Evolutionary conservation across 2,888 invertebrate genomes (phyloP), one percentile per base, ranked within the genome.

Genomic region (Monopis laevigella): DNA sequence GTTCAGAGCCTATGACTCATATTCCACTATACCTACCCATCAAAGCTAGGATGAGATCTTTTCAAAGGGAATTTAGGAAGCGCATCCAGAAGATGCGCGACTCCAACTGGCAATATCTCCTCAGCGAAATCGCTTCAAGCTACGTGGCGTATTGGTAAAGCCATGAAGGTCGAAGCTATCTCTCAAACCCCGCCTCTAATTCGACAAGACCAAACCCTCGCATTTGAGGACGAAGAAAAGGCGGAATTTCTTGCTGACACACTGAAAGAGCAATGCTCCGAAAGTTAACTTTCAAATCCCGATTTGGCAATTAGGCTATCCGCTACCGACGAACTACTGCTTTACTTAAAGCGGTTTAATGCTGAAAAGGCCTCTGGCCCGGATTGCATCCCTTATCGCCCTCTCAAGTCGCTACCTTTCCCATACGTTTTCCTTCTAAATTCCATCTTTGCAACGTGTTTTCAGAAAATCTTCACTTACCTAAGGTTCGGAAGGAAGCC

Each of bases 221-320:
- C 30, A 8, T 30, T 30, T 10, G 30, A 30, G 4, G 30, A 30
- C 14, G 30, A 30, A 2, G 30, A 30, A 16, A 30, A 30, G 12
- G 30, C 30, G 12, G 30, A 30, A 13, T 4, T 5, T 12, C 14
- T 30, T 4, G 30, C 30, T 16, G 10, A 30, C 14, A 13, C 4
- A 3, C 30, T 30, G 2, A 12, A 30, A 16, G 3, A 3, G 13
- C 30, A 30, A 30, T 30, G 12, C 14, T 13, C 30, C 12, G 3
- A 11, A 14, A 30, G n/a, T n/a, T n/a, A n/a, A 4, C 13, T 11
- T 11, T 12, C 28, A 28, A 28, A 24, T 24, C 24, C 5, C 24
- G 6, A n/a, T n/a, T n/a, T n/a, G n/a, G n/a, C n/a, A n/a, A n/a
- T n/a, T n/a, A n/a, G n/a, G n/a, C n/a, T n/a, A n/a, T n/a, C n/a